Percentiles rank a stretch among this genome's conserved stretches.
Conservation (phyloP, 1,140 invertebrate species). For the Glomeris maerens region DNA sequence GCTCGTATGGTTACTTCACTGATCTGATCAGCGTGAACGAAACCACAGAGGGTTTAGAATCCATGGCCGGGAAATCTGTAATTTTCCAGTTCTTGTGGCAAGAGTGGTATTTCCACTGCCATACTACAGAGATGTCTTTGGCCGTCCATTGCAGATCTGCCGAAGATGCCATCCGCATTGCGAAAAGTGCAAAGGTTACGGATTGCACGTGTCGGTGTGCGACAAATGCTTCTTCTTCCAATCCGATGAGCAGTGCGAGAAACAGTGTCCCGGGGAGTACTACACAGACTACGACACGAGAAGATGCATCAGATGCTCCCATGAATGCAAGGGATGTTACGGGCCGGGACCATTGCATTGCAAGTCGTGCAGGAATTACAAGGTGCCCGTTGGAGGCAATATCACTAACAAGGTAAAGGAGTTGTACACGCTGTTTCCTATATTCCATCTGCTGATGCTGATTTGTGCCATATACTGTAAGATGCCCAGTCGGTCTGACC, state of each 20-base stretch:
- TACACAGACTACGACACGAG: conserved; percentile 57
- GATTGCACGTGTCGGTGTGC: conserved; percentile 56
- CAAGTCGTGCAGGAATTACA: conserved; percentile 66
- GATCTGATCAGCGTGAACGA: conserved; percentile 59
- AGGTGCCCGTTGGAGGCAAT: conserved; percentile 48
- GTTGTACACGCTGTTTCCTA: too few species aligned
- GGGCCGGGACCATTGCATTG: conserved; percentile 67
- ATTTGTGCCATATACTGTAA: background rate
- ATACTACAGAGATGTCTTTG: background rate
- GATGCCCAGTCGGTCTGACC: conserved; percentile 19
- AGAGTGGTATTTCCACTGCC: background rate
- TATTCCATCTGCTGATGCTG: background rate
- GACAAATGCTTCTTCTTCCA: conserved; percentile 71
- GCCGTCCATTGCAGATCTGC: conserved; percentile 38
- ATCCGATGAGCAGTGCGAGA: conserved; percentile 74
- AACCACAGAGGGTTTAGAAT: conserved; percentile 50
- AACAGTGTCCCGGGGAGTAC: conserved; percentile 70
- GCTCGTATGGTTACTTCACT: conserved; percentile 64
- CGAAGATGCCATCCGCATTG: conserved; percentile 80
- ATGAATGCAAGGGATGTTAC: conserved; percentile 67
- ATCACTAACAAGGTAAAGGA: too few species aligned
- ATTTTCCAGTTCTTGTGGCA: too few species aligned
- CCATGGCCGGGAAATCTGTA: conserved; percentile 48
- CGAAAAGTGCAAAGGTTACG: conserved; percentile 71
- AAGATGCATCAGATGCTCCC: conserved; percentile 43